phyloP scores from a whole-genome alignment of 2,797 vertebrate genomes.

The Pyrocephalus nanus region DNA sequence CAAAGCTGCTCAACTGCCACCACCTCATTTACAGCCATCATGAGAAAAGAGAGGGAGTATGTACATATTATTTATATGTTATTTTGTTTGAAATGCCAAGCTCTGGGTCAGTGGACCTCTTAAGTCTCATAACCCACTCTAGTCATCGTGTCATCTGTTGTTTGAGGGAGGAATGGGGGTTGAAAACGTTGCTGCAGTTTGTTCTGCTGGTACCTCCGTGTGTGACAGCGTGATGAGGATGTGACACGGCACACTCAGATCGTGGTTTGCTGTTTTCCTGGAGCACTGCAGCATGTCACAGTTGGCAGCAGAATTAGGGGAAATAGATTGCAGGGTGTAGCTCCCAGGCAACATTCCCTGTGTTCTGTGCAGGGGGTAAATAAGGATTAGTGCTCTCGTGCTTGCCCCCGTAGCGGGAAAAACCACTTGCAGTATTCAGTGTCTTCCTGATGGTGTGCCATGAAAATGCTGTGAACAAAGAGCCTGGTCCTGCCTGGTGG shows the following conservation, averaged over 20 bases:
- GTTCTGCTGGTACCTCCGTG: neutral
- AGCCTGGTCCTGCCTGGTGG: neutral
- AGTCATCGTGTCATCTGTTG: neutral
- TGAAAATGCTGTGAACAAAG: neutral
- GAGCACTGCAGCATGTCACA: neutral
- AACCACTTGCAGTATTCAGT: neutral
- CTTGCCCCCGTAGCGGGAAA: neutral
- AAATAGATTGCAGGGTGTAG: neutral
- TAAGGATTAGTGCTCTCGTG: neutral
- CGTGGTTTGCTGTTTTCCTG: neutral
- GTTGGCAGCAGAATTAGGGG: neutral
- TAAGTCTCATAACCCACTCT: neutral
- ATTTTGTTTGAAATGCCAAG: neutral
- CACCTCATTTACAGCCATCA: neutral
- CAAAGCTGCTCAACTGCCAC: neutral
- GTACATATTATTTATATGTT: neutral
- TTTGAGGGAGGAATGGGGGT: neutral
- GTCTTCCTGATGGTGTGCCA: neutral
- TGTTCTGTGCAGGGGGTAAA: neutral
- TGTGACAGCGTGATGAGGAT: neutral
- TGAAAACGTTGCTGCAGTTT: neutral
- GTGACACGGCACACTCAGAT: neutral
- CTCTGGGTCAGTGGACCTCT: neutral
- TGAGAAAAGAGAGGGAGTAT: neutral
- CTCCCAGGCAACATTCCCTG: neutral